phyloP scores from a whole-genome alignment of 2,888 invertebrate genomes.

The Isotomurus palustris region DNA sequence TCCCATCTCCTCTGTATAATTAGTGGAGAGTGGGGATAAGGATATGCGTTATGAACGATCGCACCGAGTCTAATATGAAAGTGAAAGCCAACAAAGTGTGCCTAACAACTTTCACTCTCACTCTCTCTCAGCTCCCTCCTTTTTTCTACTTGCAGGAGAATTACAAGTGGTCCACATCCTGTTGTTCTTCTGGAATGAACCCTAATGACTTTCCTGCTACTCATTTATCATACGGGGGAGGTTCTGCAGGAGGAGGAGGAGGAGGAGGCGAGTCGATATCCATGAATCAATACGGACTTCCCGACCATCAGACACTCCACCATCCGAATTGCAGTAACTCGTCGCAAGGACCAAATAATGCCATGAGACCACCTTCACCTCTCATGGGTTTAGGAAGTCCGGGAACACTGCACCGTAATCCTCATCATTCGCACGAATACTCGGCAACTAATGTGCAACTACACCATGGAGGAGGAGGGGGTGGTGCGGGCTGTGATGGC shows the following conservation, averaged over 20 bases:
- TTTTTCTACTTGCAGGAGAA: conserved; percentile 34
- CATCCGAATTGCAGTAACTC: conserved; percentile 39
- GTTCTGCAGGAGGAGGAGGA: too few relatives aligned
- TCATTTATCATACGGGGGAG: conserved; percentile 31
- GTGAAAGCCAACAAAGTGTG: too few relatives aligned
- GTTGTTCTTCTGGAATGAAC: conserved; percentile 34
- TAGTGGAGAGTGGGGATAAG: too few relatives aligned
- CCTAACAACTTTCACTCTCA: too few relatives aligned
- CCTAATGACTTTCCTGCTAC: conserved; percentile 36
- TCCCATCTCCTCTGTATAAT: too few relatives aligned
- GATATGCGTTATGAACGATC: too few relatives aligned
- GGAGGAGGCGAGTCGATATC: conserved; percentile 37
- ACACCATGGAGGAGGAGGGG: conserved; percentile 6
- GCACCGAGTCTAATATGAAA: too few relatives aligned
- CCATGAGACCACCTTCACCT: conserved; percentile 41
- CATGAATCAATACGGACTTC: conserved; percentile 42
- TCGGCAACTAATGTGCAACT: conserved; percentile 4
- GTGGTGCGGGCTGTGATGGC: neutral
- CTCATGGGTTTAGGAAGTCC: conserved; percentile 39
- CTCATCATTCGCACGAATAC: conserved; percentile 27
- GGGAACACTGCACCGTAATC: conserved; percentile 24
- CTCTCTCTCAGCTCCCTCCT: too few relatives aligned
- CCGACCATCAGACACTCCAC: conserved; percentile 16
- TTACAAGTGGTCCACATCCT: conserved; percentile 41
- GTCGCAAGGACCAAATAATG: conserved; percentile 19